Base-by-base conservation (phyloP, 2,797 vertebrate species). In the Spheniscus humboldti region DNA sequence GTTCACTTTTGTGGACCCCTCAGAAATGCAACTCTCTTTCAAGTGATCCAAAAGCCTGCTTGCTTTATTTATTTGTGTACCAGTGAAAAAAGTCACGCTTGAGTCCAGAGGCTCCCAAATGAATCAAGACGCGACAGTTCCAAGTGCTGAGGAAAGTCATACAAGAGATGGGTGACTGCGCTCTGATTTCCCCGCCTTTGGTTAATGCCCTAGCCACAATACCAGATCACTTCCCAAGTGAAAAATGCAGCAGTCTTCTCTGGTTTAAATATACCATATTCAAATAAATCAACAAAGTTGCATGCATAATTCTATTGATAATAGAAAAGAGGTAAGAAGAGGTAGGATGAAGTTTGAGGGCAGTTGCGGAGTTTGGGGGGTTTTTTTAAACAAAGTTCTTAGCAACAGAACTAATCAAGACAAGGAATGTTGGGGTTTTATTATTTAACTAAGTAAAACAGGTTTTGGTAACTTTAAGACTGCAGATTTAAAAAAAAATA, bases 401-500 rank as follows among this genome's bases (percentile, higher is more conserved):
- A 53, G 6, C 30, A 86, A 73, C 43, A 85, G 33, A 86, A 73
- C 17, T 39, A 55, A 74, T 18, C 6, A 13, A 59, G 56, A 59
- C 7, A 37, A 37, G 19, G 3, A 74, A 57, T 30, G 9, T 10
- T 60, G 35, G 0, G 0, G 0, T 37, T 81, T 74, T 63, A 13
- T 41, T 41, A 90, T 57, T 72, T 50, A 41, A 12, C 10, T 13
- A 66, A 83, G 37, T 35, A 45, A 81, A 71, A 20, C 24, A 52
- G 1, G 9, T 39, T 74, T 62, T 37, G n/a, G 39, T 59, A 72
- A 74, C 56, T 63, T 94, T 74, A 71, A 63, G 43, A 56, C 12
- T 43, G 12, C 3, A 30, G 8, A 75, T 60, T 39, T 4, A 17
- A 9, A 23, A 7, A 7, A 11, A 23, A 7, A 7, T 9, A 11